Evolutionary conservation across 2,888 invertebrate genomes (phyloP).

Genomic region (Chrysina gloriosa): DNA sequence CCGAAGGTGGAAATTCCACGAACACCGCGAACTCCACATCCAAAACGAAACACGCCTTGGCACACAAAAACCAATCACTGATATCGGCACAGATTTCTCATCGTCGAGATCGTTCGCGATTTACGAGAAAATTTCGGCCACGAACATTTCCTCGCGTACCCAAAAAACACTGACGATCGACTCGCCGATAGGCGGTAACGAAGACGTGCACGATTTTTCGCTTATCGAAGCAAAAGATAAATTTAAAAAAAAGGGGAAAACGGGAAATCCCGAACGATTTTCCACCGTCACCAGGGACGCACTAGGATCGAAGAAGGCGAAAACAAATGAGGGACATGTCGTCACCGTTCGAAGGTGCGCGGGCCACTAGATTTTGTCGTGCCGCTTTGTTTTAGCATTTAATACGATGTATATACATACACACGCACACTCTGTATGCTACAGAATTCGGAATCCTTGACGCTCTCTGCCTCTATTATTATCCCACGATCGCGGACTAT

Average conservation of each 20-base stretch:
- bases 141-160: too few relatives aligned
- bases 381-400: conserved; percentile 27
- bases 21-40: conserved; percentile 6
- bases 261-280: too few relatives aligned
- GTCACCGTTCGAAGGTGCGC: conserved; percentile 4
- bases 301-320: neutral
- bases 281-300: neutral
- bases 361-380: conserved; percentile 28
- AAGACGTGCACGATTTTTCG: too few relatives aligned
- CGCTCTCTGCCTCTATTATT: conserved; percentile 38
- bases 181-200: too few relatives aligned
- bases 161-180: too few relatives aligned
- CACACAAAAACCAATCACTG: neutral
- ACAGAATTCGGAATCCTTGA: conserved; percentile 35
- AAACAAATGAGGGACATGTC: neutral
- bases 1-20: conserved; percentile 1
- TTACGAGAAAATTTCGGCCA: too few relatives aligned
- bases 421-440: conserved; percentile 12
- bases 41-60: neutral
- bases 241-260: too few relatives aligned
- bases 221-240: too few relatives aligned
- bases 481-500: conserved; percentile 35
- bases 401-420: neutral
- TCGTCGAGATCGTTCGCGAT: too few relatives aligned
- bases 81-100: too few relatives aligned